A percentile compares a stretch with the other conserved stretches of the same genome.
Conservation (phyloP, 1,140 invertebrate genomes). For the Drosophila kikkawai region DNA sequence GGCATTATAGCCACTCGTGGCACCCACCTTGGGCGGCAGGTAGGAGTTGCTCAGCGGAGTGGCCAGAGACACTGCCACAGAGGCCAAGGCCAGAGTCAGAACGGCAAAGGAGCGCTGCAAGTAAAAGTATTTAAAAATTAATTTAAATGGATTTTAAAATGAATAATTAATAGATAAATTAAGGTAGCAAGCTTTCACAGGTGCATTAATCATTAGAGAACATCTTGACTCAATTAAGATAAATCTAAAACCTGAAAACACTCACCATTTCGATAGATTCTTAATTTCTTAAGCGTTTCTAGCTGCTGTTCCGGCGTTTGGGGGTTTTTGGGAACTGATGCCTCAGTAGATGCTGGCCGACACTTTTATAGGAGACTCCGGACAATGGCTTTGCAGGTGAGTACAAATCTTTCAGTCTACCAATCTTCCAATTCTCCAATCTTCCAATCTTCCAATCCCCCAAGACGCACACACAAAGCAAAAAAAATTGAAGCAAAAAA, state of each 20-base stretch:
- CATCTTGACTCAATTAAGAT: neutral
- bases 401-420: conserved; percentile 35
- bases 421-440: conserved; percentile 6
- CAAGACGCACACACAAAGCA: conserved; percentile 34
- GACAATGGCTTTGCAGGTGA: conserved; percentile 50
- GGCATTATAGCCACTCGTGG: conserved; percentile 49
- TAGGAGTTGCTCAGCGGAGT: conserved; percentile 59
- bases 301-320: conserved; percentile 36
- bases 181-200: neutral
- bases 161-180: neutral
- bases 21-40: conserved; percentile 56
- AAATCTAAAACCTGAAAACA: neutral
- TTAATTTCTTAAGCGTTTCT: neutral
- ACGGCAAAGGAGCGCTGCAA: conserved; percentile 46
- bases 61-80: conserved; percentile 16
- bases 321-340: conserved; percentile 49
- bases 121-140: neutral
- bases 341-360: conserved; percentile 23
- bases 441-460: neutral
- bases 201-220: neutral
- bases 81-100: conserved; percentile 38
- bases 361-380: conserved; percentile 64
- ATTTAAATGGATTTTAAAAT: neutral
- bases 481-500: conserved; percentile 25
- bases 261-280: conserved; percentile 47